Evolutionary conservation across 2,888 invertebrate genomes (phyloP), one percentile per base, ranked within the genome.

Genomic region (Amphipoea oculea): DNA sequence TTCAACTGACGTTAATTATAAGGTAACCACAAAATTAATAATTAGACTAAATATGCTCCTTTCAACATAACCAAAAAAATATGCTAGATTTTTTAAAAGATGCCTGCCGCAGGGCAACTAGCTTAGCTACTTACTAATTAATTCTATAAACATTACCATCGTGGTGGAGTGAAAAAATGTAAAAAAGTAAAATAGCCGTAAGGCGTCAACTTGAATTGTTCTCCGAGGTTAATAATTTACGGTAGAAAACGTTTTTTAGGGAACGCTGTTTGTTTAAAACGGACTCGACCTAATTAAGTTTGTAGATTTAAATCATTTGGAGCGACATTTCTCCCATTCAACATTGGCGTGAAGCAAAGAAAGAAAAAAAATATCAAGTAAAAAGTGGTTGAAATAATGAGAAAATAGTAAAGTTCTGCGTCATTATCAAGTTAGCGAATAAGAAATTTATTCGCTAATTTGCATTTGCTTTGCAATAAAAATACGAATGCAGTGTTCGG

Each of bases 121-220:
- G 66, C 76, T 29, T 23, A 78, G 73, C 76, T 72, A 81, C 80
- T 87, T 36, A 66, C n/a, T 60, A 54, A 66, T 74, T 88, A 87
- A 84, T 82, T 42, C 82, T 88, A 87, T 88, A 77, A 78, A 82
- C 75, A 86, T 89, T 85, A 83, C 78, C 81, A 81, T 84, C 83
- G 62, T 66, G 60, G 51, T 76, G 73, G 60, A 84, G 68, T 77
- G 69, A 74, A 11, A 81, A 86, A 82, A 84, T 71, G n/a, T 72
- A 60, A 48, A 48, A 81, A 82, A 69, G 9, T 69, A 75, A 73
- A 71, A 70, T 57, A 40, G 60, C 81, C 79, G 68, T 14, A 54
- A 83, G 88, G 87, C 89, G 79, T 87, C 86, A 84, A 85, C 86
- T 81, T 73, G 76, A 89, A 84, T 80, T 83, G 79, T 88, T 76